phyloP scores from a whole-genome alignment of 2,888 invertebrate species.

The Drosophila peninsularis region DNA sequence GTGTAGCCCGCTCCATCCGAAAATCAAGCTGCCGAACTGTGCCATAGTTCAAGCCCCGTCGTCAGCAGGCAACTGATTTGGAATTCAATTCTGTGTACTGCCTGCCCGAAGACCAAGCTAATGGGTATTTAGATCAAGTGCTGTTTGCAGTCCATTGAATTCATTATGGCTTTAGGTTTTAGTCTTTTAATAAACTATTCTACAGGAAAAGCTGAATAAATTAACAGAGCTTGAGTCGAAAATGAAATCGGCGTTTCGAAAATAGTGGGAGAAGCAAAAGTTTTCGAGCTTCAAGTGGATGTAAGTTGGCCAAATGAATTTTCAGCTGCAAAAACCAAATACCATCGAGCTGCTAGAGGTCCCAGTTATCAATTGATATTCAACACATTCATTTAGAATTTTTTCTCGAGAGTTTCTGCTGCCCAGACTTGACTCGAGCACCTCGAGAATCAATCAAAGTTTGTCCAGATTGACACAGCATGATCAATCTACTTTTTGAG shows the following conservation, averaged over 20 bases:
- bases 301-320: neutral
- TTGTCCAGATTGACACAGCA: slow-evolving; percentile 1
- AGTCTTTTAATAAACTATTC: slow-evolving; percentile 1
- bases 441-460: neutral
- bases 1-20: slow-evolving; percentile 40
- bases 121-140: slow-evolving; percentile 18
- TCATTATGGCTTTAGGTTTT: neutral
- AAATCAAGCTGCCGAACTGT: slow-evolving; percentile 41
- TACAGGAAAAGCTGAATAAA: neutral
- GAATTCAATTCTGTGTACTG: slow-evolving; percentile 25
- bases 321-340: accelerated
- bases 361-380: neutral
- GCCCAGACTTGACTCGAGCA: neutral
- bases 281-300: neutral
- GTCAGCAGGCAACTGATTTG: slow-evolving; percentile 36
- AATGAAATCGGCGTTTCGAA: too few species aligned
- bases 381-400: neutral
- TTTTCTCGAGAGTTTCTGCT: neutral
- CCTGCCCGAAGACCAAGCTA: neutral
- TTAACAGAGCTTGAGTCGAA: neutral
- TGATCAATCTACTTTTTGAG: slow-evolving; percentile 5
- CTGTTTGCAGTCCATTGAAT: slow-evolving; percentile 3
- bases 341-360: neutral
- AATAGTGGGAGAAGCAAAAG: too few species aligned
- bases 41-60: slow-evolving; percentile 30